Conservation (phyloP, 2,797 vertebrate species). For the Tokudaia tokunoshimensis region DNA sequence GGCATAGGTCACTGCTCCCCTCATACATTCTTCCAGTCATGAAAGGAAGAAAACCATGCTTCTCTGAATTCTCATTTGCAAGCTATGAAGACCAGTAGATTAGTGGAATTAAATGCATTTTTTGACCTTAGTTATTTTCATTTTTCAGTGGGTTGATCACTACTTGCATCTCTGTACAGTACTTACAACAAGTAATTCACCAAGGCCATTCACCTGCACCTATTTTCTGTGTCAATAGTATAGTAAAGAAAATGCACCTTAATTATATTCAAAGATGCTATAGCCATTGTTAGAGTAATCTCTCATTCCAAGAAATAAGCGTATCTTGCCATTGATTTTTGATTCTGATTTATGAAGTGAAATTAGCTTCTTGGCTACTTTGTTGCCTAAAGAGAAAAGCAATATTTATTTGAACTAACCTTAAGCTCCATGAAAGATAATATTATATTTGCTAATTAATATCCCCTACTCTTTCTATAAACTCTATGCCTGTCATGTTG, state of each 20-base stretch:
- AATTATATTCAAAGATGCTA: neutral
- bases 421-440: neutral
- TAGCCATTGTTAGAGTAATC: neutral
- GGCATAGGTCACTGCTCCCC: accelerated
- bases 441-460: neutral
- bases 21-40: no score
- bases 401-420: slow-evolving; percentile 6
- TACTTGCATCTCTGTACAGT: neutral
- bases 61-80: no score
- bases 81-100: neutral
- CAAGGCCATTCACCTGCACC: neutral
- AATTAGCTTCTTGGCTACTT: slow-evolving; percentile 28
- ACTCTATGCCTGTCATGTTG: neutral
- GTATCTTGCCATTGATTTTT: slow-evolving; percentile 3
- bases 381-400: neutral
- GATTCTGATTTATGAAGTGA: neutral
- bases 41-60: neutral
- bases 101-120: neutral
- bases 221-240: neutral
- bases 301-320: neutral
- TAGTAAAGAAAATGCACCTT: neutral
- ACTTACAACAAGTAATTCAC: no score
- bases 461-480: neutral
- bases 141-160: neutral
- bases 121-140: neutral